Conservation (phyloP, 2,888 invertebrate genomes). For the Drosophila gaucha region DNA sequence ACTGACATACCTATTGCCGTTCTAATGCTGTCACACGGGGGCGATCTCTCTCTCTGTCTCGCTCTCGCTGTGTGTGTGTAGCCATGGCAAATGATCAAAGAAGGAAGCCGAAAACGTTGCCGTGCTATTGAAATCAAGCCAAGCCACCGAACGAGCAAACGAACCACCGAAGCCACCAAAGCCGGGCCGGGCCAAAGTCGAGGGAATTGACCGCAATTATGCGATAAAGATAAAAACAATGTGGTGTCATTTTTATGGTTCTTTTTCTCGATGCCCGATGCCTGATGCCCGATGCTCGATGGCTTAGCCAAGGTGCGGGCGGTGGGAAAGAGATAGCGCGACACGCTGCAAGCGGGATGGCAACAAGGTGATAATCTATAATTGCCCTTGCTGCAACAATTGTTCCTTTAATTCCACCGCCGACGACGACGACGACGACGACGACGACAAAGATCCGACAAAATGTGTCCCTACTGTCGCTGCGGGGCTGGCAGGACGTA, state of each 20-base stretch:
- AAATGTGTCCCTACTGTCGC: conserved; percentile 64
- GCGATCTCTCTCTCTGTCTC: neutral
- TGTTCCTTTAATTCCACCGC: conserved; percentile 75
- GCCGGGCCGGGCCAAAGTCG: conserved; percentile 5
- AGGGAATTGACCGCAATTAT: conserved; percentile 77
- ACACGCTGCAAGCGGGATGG: conserved; percentile 20
- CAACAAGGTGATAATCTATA: conserved; percentile 75
- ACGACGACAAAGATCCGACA: conserved; percentile 35
- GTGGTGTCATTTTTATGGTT: conserved; percentile 81
- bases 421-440: conserved; percentile 42
- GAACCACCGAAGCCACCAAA: conserved; percentile 21
- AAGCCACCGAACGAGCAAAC: conserved; percentile 3
- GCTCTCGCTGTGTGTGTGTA: conserved; percentile 38
- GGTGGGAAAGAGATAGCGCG: conserved; percentile 18
- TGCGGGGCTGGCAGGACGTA: conserved; percentile 30
- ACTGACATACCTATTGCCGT: conserved; percentile 3
- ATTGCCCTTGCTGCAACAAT: conserved; percentile 76
- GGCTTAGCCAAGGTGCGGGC: conserved; percentile 34
- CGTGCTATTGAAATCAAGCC: conserved; percentile 57
- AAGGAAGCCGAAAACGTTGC: conserved; percentile 51
- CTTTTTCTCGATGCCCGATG: conserved; percentile 40
- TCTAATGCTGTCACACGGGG: conserved; percentile 19
- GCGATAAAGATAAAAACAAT: conserved; percentile 80
- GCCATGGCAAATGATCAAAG: conserved; percentile 73
- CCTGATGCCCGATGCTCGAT: conserved; percentile 15